Conservation (phyloP, 2,888 invertebrate species). For the Minunthozetes semirufus region DNA sequence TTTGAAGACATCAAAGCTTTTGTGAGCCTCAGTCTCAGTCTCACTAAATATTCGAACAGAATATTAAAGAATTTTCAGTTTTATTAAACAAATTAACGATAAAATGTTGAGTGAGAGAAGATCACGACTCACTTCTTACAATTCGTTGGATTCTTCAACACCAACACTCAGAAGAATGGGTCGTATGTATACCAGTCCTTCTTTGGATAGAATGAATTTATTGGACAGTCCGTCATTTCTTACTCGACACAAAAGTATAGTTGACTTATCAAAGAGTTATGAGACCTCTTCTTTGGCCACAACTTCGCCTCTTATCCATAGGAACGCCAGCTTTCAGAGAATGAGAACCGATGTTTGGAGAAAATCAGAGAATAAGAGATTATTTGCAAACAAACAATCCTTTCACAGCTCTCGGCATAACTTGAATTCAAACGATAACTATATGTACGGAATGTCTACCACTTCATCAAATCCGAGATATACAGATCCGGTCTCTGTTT, state of each 20-base stretch:
- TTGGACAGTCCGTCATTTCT: background rate
- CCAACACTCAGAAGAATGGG: background rate
- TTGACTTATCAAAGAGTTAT: background rate
- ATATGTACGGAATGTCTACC: background rate
- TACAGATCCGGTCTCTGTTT: background rate
- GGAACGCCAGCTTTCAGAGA: background rate
- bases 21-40: too few relatives aligned
- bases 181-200: slow-evolving; percentile 24
- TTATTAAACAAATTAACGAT: background rate
- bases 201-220: background rate
- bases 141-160: background rate
- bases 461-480: background rate
- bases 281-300: background rate
- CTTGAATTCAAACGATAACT: background rate
- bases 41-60: background rate
- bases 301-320: background rate
- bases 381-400: background rate
- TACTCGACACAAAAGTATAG: background rate
- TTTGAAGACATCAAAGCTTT: too few relatives aligned
- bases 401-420: background rate
- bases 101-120: background rate
- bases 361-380: background rate
- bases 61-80: background rate
- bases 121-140: background rate
- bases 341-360: slow-evolving; percentile 5